Evolutionary conservation across 2,888 invertebrate species (phyloP).

Genomic region (Nomada ferruginata): DNA sequence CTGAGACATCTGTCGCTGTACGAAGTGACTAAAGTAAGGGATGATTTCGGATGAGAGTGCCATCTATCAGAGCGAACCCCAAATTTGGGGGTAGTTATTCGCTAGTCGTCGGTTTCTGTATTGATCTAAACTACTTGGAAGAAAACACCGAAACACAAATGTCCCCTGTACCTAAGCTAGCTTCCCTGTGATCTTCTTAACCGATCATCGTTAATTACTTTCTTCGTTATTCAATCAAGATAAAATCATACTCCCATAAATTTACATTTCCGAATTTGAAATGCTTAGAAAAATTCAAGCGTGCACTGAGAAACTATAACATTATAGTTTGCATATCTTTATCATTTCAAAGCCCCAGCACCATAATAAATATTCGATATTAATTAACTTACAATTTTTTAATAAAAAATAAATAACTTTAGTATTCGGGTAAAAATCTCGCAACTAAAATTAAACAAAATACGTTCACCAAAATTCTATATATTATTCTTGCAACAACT

Average conservation of each 20-base stretch:
- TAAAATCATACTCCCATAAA: neutral
- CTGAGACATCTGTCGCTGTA: conserved; percentile 60
- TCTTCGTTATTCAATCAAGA: conserved; percentile 6
- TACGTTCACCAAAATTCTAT: too few species aligned
- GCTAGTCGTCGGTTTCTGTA: conserved; percentile 55
- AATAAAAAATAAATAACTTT: too few species aligned
- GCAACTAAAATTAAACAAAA: too few species aligned
- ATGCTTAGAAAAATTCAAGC: too few species aligned
- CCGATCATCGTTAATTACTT: conserved; percentile 75
- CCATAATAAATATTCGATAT: too few species aligned
- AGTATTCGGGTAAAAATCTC: too few species aligned
- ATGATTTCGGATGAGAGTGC: conserved; percentile 64
- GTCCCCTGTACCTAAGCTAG: conserved; percentile 37
- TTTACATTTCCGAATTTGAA: too few species aligned
- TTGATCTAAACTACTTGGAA: conserved; percentile 66
- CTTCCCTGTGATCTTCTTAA: conserved; percentile 77
- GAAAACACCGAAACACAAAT: conserved; percentile 31
- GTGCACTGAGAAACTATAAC: too few species aligned
- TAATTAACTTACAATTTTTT: too few species aligned
- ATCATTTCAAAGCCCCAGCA: too few species aligned
- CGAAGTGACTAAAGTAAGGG: conserved; percentile 63
- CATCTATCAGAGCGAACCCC: conserved; percentile 63
- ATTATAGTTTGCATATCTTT: too few species aligned
- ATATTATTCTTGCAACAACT: too few species aligned
- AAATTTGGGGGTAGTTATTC: conserved; percentile 44